Percentiles rank a stretch among this genome's conserved stretches.
Evolutionary conservation across 1,140 invertebrate species (phyloP).

Genomic region (Bombus fervidus): DNA sequence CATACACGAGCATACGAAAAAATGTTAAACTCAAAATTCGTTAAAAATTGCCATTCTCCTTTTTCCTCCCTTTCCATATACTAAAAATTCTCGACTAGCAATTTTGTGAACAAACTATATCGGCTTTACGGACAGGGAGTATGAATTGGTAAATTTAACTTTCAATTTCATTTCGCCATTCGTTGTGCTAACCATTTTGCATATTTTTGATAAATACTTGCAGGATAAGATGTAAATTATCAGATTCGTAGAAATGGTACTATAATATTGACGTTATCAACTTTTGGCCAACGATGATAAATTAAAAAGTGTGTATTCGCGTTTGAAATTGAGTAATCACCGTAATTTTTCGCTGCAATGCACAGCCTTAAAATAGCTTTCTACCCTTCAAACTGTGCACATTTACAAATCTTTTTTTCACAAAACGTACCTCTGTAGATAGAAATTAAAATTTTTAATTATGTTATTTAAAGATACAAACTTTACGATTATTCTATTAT

Average conservation of each 20-base stretch:
- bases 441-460: not conserved
- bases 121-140: not conserved
- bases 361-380: not conserved
- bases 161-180: not conserved
- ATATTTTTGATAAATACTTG: not conserved
- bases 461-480: not conserved
- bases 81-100: not conserved
- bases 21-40: not conserved
- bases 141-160: not conserved
- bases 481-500: not conserved
- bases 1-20: too few species aligned
- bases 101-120: not conserved
- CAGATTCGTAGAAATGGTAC: not conserved
- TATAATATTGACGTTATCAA: not conserved
- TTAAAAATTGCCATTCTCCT: not conserved
- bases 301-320: not conserved
- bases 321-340: not conserved
- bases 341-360: not conserved
- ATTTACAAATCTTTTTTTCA: not conserved
- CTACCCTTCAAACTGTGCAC: not conserved
- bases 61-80: not conserved
- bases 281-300: too few species aligned
- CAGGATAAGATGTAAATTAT: not conserved
- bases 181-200: not conserved
- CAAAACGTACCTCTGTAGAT: not conserved